Evolutionary conservation across 2,113 vertebrate species (phyloP).

Genomic region (Sphyrna mokarran): DNA sequence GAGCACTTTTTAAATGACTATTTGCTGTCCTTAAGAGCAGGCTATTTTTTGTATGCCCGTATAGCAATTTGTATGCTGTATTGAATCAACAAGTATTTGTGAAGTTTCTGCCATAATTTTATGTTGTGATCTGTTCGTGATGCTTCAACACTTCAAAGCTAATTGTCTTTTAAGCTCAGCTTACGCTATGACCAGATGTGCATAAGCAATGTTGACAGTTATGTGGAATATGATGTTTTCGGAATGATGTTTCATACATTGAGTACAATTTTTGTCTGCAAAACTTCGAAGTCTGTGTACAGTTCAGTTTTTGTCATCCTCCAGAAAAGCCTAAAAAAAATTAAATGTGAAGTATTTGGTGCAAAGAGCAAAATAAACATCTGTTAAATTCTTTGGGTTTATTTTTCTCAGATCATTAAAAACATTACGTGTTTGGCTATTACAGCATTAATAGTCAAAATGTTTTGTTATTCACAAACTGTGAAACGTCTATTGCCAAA

Average conservation of each 20-base stretch:
- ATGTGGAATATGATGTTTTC: neutral
- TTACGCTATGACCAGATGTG: neutral
- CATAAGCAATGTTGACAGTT: neutral
- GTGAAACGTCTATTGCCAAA: neutral
- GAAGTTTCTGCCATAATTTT: neutral
- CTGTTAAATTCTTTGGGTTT: neutral
- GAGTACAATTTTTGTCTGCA: neutral
- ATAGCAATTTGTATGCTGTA: neutral
- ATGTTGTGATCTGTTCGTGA: neutral
- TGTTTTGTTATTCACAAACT: neutral
- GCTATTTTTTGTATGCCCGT: neutral
- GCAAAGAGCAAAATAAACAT: constrained; percentile 19
- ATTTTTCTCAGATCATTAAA: neutral
- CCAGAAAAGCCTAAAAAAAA: neutral
- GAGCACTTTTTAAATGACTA: constrained; percentile 23
- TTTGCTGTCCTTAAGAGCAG: constrained; percentile 1
- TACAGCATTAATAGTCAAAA: neutral
- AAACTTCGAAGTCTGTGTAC: neutral
- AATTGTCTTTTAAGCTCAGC: neutral
- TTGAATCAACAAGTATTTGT: neutral
- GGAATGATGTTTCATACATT: neutral
- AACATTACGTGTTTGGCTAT: neutral
- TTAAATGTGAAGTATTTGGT: neutral
- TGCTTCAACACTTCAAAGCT: neutral
- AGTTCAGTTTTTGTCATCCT: neutral